phyloP scores from a whole-genome alignment of 2,888 invertebrate species.

The Synergus itoensis region DNA sequence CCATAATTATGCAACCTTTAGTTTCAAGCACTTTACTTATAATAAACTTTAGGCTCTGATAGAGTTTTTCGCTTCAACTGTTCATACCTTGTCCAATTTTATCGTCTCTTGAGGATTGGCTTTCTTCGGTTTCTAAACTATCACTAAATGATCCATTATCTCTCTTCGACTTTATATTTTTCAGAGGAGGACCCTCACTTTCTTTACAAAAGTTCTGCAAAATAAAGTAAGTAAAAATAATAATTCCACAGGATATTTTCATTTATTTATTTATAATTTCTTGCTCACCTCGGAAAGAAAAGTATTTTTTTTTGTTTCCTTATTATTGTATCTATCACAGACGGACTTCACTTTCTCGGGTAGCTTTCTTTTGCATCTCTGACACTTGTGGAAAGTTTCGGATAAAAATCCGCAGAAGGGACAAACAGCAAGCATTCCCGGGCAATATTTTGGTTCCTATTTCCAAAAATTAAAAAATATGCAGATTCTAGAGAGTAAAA shows the following conservation, averaged over 20 bases:
- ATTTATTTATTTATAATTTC: not conserved
- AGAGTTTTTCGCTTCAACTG: no score
- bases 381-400: conserved; percentile 88
- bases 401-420: conserved; percentile 89
- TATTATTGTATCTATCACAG: conserved; percentile 42
- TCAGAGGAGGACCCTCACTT: not conserved
- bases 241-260: no score
- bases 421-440: conserved; percentile 88
- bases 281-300: conserved; percentile 55
- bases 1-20: no score
- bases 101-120: not conserved
- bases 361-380: conserved; percentile 85
- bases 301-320: conserved; percentile 56
- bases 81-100: not conserved
- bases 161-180: not conserved
- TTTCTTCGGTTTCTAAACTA: not conserved
- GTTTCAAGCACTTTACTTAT: no score
- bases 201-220: not conserved
- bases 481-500: not conserved
- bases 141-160: not conserved
- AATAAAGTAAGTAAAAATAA: not conserved
- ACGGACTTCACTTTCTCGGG: conserved; percentile 85
- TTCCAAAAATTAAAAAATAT: conserved; percentile 45
- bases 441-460: conserved; percentile 59
- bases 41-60: no score